These are phyloP conservation scores for Limnephilus marmoratus DNA, from an alignment of 2,888 invertebrate species.

Conservation along the genomic window DNA sequence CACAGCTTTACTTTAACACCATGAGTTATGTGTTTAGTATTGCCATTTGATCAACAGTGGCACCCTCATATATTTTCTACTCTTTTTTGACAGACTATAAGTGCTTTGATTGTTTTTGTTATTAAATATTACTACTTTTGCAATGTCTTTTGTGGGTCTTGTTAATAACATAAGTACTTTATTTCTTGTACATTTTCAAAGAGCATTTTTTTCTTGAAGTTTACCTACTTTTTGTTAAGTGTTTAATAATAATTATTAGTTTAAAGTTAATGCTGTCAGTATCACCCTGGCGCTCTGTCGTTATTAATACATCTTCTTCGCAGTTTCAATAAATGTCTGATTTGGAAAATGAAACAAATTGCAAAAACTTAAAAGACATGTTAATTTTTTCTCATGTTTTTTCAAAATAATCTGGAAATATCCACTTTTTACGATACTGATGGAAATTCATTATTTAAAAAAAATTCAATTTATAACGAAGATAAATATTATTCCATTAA, in stretches of 20 bases:
- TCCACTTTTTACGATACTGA: not conserved
- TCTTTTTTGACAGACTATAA: too few relatives aligned
- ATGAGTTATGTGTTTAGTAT: too few relatives aligned
- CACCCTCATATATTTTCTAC: too few relatives aligned
- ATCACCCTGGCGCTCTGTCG: not conserved
- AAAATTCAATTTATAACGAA: not conserved
- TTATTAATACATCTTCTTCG: not conserved
- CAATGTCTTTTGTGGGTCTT: not conserved
- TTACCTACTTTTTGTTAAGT: too few relatives aligned
- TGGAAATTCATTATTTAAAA: not conserved
- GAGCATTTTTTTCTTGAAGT: not conserved
- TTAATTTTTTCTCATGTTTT: not conserved
- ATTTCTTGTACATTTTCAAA: not conserved
- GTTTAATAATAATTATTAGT: not conserved
- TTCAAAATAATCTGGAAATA: not conserved
- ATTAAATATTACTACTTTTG: not conserved
- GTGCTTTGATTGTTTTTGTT: too few relatives aligned
- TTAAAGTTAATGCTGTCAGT: not conserved
- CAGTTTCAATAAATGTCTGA: not conserved
- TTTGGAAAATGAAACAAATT: not conserved
- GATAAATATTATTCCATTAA: not conserved
- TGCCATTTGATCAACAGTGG: too few relatives aligned
- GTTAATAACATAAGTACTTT: not conserved
- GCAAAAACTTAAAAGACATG: not conserved
- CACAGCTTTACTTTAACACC: too few relatives aligned